Base-by-base conservation (phyloP, 2,797 vertebrate species). In the Salarias fasciatus region DNA sequence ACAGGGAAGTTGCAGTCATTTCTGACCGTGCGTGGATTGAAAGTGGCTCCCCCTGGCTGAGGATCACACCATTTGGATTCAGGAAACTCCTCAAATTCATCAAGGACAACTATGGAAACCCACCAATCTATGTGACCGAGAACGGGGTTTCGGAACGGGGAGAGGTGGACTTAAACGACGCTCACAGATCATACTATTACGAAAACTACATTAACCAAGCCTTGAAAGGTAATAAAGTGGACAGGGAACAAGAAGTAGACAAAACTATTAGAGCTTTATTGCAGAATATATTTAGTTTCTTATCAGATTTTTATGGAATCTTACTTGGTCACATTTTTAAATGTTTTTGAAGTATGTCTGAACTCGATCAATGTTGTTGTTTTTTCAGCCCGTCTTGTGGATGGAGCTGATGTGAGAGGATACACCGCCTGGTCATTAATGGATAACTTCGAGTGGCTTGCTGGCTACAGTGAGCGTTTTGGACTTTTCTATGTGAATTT, bases 391-490 rank as follows among this genome's bases (percentile, higher is more conserved):
- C 18, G 80, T 11, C 47, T 91, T 52, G 81, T 93, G 1, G 95
- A 97, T 0, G 82, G 84, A 0, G 93, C 96, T 0, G 89, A 97
- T 56, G 69, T 97, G 8, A 89, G 92, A 40, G 95, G 95, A 45
- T 97, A 96, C 72, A 93, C 94, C 0, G 93, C 92, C 0, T 96
- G 95, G 95, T 84, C 90, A 0, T 64, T 95, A 46, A 95, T 95
- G 94, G 95, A 97, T 88, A 97, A 96, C 80, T 86, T 96, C 0
- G 95, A 98, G 85, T 96, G 96, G 96, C 93, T 94, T 2, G 72
- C 72, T 1, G 95, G 96, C 49, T 97, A 79, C 13, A 42, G 86
- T 0, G 95, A 97, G 5, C 91, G 71, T 58, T 96, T 96, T 64
- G 96, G 95, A 2, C 40, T 96, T 12, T 91, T 94, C 73, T 92